A percentile compares a stretch with the other conserved stretches of the same genome.
Conservation (phyloP, 2,113 vertebrate genomes). For the Lophius piscatorius region DNA sequence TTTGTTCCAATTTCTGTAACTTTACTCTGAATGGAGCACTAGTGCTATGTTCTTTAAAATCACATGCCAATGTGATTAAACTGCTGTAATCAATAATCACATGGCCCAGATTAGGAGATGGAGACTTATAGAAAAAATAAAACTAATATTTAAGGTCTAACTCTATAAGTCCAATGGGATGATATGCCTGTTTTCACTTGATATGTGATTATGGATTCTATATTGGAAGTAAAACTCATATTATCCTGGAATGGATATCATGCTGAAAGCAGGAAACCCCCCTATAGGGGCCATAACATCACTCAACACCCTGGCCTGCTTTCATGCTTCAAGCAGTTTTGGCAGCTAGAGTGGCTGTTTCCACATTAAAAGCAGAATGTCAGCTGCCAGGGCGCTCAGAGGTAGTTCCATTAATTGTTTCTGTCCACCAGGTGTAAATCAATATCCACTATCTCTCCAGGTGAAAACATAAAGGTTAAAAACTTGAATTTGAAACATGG, state of each 20-base stretch:
- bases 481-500: constrained; percentile 29
- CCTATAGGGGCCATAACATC: constrained; percentile 18
- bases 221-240: constrained; percentile 22
- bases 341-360: constrained; percentile 20
- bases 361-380: constrained; percentile 27
- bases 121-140: too few relatives aligned
- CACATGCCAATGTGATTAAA: constrained; percentile 45
- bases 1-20: not conserved
- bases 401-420: constrained; percentile 6
- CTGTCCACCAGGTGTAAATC: constrained; percentile 25
- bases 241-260: constrained; percentile 25
- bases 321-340: constrained; percentile 6
- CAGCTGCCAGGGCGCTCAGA: constrained; percentile 5
- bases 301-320: constrained; percentile 31
- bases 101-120: not conserved
- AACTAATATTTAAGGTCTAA: too few relatives aligned
- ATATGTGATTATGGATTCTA: constrained; percentile 5
- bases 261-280: constrained; percentile 47
- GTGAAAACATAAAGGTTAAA: constrained; percentile 35
- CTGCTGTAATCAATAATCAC: not conserved
- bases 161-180: not conserved
- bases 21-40: not conserved
- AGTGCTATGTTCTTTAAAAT: constrained; percentile 6
- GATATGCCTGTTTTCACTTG: too few relatives aligned
- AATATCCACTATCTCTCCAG: not conserved